Evolutionary conservation across 35 echinoderm and acorn worm species (phyloP).

Genomic region (Diadema setosum): DNA sequence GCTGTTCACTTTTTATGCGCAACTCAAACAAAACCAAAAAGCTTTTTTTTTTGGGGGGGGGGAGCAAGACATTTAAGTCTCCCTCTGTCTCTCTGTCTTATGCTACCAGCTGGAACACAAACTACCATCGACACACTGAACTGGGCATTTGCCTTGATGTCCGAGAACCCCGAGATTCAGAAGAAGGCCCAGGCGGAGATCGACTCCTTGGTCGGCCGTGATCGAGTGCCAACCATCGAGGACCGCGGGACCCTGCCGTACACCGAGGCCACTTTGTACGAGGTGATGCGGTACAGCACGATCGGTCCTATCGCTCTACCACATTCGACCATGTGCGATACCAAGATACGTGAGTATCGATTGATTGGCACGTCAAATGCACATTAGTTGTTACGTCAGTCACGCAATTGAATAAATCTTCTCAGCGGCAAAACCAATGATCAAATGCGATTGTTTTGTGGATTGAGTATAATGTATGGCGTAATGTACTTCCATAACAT

Average conservation of each 20-base stretch:
- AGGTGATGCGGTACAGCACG: slow-evolving; percentile 49
- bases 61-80: no score
- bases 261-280: slow-evolving; percentile 52
- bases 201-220: slow-evolving; percentile 57
- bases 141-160: slow-evolving; percentile 64
- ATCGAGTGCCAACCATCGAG: slow-evolving; percentile 21
- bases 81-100: no score
- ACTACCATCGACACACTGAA: slow-evolving; percentile 52
- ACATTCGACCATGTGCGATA: slow-evolving; percentile 42
- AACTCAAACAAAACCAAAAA: no score
- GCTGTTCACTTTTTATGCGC: no score
- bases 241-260: slow-evolving; percentile 60
- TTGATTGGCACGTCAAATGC: no score
- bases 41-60: no score
- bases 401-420: no score
- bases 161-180: slow-evolving; percentile 62
- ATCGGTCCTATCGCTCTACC: slow-evolving; percentile 48
- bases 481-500: no score
- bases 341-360: slow-evolving; percentile 48
- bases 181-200: slow-evolving; percentile 56
- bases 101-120: slow-evolving; percentile 47
- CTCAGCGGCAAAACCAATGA: no score
- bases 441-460: no score
- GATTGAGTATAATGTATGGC: no score
- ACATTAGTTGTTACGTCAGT: no score